A percentile compares a stretch with the other conserved stretches of the same genome.
phyloP scores from a whole-genome alignment of 64 coral and sea anemone species.

The Pachyseris speciosa region DNA sequence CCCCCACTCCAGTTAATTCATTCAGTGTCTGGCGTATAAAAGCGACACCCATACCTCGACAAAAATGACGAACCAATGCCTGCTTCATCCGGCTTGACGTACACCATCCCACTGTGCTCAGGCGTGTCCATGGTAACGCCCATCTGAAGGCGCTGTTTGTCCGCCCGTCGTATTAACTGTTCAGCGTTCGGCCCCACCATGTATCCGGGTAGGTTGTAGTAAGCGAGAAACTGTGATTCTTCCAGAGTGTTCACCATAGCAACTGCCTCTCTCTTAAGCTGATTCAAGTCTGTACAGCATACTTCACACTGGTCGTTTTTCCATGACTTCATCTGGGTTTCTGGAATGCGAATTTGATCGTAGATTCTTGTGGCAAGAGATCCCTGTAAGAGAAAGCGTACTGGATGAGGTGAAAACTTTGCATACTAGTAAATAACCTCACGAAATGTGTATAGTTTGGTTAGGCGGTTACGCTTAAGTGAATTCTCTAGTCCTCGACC shows the following conservation, averaged over 20 bases:
- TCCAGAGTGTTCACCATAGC: constrained; percentile 94
- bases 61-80: constrained; percentile 62
- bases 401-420: neutral
- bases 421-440: too few relatives aligned
- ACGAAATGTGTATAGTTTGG: too few relatives aligned
- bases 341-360: constrained; percentile 89
- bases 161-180: constrained; percentile 78
- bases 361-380: constrained; percentile 88
- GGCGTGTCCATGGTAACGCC: constrained; percentile 55
- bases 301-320: constrained; percentile 88
- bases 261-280: constrained; percentile 91
- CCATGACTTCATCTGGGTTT: constrained; percentile 93
- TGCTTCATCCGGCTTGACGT: constrained; percentile 71
- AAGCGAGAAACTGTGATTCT: constrained; percentile 96
- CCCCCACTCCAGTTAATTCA: too few relatives aligned
- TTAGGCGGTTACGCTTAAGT: too few relatives aligned
- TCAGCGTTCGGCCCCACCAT: constrained; percentile 92
- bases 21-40: neutral
- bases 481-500: too few relatives aligned
- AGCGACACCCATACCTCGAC: constrained; percentile 53
- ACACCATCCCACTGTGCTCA: constrained; percentile 58
- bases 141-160: constrained; percentile 72
- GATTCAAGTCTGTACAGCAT: constrained; percentile 88
- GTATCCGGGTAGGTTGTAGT: constrained; percentile 94
- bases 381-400: constrained; percentile 55